Percentiles rank a stretch among this genome's conserved stretches.
phyloP scores from a whole-genome alignment of 1,140 invertebrate genomes.

The Drosophila kurseongensis region DNA sequence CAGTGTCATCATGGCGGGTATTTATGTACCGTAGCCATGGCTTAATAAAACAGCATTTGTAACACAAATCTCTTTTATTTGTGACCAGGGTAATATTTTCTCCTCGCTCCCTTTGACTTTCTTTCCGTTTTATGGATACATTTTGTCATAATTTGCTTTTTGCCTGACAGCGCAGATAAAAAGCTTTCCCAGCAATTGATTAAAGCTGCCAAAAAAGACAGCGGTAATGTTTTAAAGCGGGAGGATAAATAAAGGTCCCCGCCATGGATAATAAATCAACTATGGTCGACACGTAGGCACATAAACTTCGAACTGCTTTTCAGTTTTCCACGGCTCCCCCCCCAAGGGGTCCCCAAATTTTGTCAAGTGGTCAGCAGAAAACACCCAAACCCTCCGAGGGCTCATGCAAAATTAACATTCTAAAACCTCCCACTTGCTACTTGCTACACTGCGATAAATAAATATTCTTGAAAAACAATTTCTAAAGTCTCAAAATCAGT shows the following conservation, averaged over 20 bases:
- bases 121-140: constrained; percentile 9
- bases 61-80: constrained; percentile 39
- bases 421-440: constrained; percentile 8
- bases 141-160: constrained; percentile 67
- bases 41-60: constrained; percentile 21
- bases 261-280: constrained; percentile 71
- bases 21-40: constrained; percentile 20
- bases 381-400: constrained; percentile 4
- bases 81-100: constrained; percentile 22
- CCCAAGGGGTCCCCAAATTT: constrained; percentile 23
- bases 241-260: constrained; percentile 8
- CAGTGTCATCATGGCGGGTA: constrained; percentile 46
- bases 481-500: no score
- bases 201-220: constrained; percentile 64
- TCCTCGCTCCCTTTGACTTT: neutral
- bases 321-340: constrained; percentile 39
- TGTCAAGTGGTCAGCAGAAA: constrained; percentile 69
- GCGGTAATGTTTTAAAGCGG: constrained; percentile 58
- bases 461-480: no score
- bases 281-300: constrained; percentile 71
- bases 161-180: constrained; percentile 51
- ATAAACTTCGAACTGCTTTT: constrained; percentile 66
- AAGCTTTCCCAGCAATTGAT: constrained; percentile 60
- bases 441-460: neutral
- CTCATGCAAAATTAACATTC: constrained; percentile 71